These are phyloP conservation scores for Misgurnus mizolepis DNA, from an alignment of 2,113 vertebrate genomes.

Conservation along the genomic window DNA sequence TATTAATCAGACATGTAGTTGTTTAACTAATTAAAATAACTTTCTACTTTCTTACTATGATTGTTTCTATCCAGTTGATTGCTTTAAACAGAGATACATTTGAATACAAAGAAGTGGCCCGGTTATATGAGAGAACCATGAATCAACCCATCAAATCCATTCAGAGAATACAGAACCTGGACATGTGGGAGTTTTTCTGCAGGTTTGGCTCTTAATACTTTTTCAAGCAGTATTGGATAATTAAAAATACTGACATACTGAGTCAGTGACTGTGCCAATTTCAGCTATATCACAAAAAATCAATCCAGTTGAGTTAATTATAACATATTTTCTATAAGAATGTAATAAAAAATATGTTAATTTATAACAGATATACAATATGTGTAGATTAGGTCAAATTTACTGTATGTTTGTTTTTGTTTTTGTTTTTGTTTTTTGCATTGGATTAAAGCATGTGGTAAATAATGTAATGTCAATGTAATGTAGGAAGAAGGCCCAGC, in stretches of 20 bases:
- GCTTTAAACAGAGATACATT: conserved; percentile 82
- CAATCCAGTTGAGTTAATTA: too few relatives aligned
- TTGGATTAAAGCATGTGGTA: not conserved
- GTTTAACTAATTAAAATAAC: not conserved
- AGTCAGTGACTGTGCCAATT: too few relatives aligned
- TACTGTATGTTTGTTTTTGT: not conserved
- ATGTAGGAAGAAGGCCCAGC: conserved; percentile 90
- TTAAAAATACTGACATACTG: too few relatives aligned
- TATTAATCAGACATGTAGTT: not conserved
- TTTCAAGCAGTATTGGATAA: too few relatives aligned
- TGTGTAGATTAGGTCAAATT: not conserved
- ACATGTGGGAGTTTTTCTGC: conserved; percentile 98
- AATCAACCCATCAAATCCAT: conserved; percentile 89
- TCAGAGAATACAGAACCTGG: conserved; percentile 95
- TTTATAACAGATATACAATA: not conserved
- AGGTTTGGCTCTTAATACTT: conserved; percentile 70
- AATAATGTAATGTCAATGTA: not conserved
- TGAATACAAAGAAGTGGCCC: conserved; percentile 91
- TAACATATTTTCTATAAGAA: too few relatives aligned
- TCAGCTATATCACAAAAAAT: too few relatives aligned
- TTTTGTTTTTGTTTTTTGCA: too few relatives aligned
- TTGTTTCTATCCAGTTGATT: not conserved
- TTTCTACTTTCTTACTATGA: not conserved
- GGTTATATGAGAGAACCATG: conserved; percentile 91
- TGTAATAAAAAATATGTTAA: too few relatives aligned